Evolutionary conservation across 2,797 vertebrate genomes (phyloP), one percentile per base, ranked within the genome.

Genomic region (Sebastolobus alascanus): DNA sequence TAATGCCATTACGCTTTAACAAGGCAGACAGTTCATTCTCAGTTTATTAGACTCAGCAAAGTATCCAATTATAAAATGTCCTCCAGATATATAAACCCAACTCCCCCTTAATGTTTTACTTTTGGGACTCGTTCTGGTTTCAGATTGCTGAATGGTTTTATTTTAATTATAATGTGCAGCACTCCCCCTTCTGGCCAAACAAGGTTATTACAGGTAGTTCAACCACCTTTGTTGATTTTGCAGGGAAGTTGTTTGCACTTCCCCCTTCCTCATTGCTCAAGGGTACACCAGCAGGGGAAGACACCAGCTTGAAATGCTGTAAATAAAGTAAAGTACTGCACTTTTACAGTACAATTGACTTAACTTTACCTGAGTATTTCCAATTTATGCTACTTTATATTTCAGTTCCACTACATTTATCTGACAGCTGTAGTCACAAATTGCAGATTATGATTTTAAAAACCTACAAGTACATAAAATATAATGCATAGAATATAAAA

Each of bases 1-100:
- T 37, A n/a, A 75, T 7, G 11, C 1, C 55, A 33, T 79, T 52
- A 73, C 25, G 35, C 50, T 38, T 65, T 25, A 84, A 79, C 77
- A 67, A 56, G 71, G 56, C 74, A 37, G 61, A 54, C 68, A 43
- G 63, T 75, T 88, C 73, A 80, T 8, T 31, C 71, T 1, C 18
- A 74, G 59, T 80, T 64, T 80, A 79, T 78, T 69, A 61, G 25
- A 74, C 77, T 60, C 68, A 38, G 31, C 66, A 67, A 79, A 65
- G 14, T 29, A 27, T 75, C 70, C 61, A 74, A 77, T 84, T 76
- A 71, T 68, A 50, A 83, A 69, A 75, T 63, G 50, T 59, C 55
- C 16, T 27, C 59, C 63, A 40, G 38, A 50, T 58, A 61, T 12
- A 74, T 14, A 25, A 75, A 73, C 63, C 25, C 29, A 68, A n/a